A percentile compares a stretch with the other conserved stretches of the same genome.
Evolutionary conservation across 2,113 vertebrate genomes (phyloP).

Genomic region (Vulpes ferrilata): DNA sequence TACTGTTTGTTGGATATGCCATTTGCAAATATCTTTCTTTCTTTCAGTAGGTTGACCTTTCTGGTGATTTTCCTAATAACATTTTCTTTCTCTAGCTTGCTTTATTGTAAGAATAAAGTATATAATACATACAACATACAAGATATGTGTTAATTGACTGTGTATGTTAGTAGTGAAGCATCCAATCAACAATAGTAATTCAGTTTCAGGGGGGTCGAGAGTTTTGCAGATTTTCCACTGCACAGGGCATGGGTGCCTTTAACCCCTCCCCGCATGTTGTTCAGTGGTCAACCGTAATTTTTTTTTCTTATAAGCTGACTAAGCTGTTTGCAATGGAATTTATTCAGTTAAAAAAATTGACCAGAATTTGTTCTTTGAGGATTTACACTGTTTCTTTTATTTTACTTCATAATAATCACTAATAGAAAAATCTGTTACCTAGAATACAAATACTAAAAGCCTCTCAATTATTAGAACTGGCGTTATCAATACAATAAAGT

Average conservation of each 20-base stretch:
- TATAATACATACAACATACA: background rate
- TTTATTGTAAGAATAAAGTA: background rate
- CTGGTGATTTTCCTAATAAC: background rate
- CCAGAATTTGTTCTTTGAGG: conserved; percentile 29
- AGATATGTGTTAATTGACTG: background rate
- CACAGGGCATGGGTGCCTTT: background rate
- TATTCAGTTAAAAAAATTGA: conserved; percentile 37
- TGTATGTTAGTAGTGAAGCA: background rate
- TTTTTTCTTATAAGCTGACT: conserved; percentile 21
- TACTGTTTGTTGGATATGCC: background rate
- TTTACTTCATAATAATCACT: background rate
- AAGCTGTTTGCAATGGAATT: conserved; percentile 24
- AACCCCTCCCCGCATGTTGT: background rate
- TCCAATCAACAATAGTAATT: background rate
- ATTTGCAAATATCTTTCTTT: background rate
- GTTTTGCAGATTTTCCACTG: background rate
- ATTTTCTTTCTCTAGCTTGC: background rate
- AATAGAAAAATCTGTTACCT: conserved; percentile 55
- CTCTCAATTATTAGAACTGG: conserved; percentile 7
- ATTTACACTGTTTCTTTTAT: conserved; percentile 37
- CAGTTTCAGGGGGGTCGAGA: background rate
- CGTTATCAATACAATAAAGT: background rate
- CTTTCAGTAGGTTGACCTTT: background rate
- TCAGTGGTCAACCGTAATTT: background rate
- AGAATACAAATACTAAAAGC: conserved; percentile 41